Evolutionary conservation across 2,797 vertebrate species (phyloP).

Genomic region (Anas capensis): DNA sequence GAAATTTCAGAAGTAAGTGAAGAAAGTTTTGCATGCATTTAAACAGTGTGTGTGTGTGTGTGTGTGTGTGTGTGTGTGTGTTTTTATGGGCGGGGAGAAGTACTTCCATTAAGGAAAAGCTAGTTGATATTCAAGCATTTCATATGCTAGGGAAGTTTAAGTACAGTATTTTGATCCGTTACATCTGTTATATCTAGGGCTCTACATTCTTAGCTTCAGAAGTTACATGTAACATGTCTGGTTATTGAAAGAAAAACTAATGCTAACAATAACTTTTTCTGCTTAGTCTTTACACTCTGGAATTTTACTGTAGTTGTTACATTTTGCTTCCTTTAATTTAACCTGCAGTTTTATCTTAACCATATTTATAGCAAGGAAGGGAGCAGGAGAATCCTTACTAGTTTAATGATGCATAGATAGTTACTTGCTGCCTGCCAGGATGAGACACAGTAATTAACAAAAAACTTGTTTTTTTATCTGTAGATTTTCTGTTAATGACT

Average conservation of each 20-base stretch:
- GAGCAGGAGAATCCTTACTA: background rate
- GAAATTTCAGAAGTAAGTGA: conserved; percentile 88
- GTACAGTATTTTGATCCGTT: background rate
- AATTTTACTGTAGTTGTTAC: background rate
- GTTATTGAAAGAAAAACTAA: background rate
- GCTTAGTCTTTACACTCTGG: background rate
- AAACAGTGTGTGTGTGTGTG: too few relatives aligned
- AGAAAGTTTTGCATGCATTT: background rate
- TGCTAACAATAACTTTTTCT: background rate
- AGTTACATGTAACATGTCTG: accelerated
- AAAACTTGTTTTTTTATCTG: background rate
- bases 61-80: too few relatives aligned
- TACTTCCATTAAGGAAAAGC: background rate
- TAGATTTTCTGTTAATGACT: conserved; percentile 83
- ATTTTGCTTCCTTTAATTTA: background rate
- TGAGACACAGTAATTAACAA: background rate
- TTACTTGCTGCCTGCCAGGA: background rate
- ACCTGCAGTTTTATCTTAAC: background rate
- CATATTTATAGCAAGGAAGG: background rate
- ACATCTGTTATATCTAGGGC: background rate
- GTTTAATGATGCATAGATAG: background rate
- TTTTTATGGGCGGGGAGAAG: too few relatives aligned
- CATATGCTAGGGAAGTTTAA: background rate
- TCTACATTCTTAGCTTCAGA: background rate
- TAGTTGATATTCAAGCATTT: background rate